phyloP scores from a whole-genome alignment of 1,140 invertebrate species.

The Listronotus bonariensis region DNA sequence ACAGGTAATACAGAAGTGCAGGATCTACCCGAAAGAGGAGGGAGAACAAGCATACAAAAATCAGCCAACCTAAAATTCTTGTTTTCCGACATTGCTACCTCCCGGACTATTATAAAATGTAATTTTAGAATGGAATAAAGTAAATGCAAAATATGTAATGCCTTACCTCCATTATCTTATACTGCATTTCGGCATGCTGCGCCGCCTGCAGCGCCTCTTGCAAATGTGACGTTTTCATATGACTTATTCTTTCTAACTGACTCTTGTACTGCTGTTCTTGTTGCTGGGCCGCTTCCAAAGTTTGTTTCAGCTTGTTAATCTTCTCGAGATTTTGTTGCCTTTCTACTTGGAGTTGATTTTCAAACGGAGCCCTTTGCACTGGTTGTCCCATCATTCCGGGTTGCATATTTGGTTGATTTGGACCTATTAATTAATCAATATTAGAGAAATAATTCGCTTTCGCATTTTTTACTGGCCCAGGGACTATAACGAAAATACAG shows the following conservation, averaged over 20 bases:
- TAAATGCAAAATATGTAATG: no score
- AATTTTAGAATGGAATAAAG: no score
- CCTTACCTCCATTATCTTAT: slow-evolving; percentile 70
- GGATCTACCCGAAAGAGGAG: no score
- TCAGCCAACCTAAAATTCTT: no score
- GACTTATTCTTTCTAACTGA: slow-evolving; percentile 70
- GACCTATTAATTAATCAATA: slow-evolving; percentile 1
- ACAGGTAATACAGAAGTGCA: no score
- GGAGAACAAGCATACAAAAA: no score
- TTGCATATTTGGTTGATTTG: slow-evolving; percentile 53
- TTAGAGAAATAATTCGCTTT: no score
- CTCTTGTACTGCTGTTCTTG: slow-evolving; percentile 77
- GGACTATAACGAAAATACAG: no score
- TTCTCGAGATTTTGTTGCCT: slow-evolving; percentile 71
- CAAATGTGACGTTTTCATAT: slow-evolving; percentile 67
- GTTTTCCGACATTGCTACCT: no score
- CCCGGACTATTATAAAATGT: no score
- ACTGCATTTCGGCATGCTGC: slow-evolving; percentile 78
- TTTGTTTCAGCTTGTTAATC: slow-evolving; percentile 71
- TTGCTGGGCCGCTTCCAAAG: slow-evolving; percentile 73
- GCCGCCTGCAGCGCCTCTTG: slow-evolving; percentile 75
- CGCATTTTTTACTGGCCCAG: no score
- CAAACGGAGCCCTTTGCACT: slow-evolving; percentile 58
- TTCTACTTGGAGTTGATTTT: slow-evolving; percentile 64
- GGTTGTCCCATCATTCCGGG: slow-evolving; percentile 56